Evolutionary conservation across 2,797 vertebrate species (phyloP).

Genomic region (Anabas testudineus): DNA sequence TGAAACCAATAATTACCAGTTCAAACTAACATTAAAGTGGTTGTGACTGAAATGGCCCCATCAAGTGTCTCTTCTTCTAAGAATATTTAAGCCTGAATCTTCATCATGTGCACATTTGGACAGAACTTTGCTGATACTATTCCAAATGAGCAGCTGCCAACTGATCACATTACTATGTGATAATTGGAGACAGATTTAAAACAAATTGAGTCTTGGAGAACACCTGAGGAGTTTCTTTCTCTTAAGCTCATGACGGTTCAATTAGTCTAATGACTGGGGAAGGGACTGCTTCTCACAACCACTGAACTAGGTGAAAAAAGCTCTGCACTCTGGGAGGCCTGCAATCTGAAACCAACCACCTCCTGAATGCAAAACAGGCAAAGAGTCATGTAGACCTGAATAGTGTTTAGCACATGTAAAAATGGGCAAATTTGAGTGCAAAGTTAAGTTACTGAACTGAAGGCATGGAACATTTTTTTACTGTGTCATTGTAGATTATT

Average conservation of each 20-base stretch:
- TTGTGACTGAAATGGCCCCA: slow-evolving; percentile 22
- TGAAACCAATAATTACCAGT: slow-evolving; percentile 45
- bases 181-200: slow-evolving; percentile 43
- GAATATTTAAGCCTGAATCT: neutral
- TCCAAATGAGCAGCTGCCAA: slow-evolving; percentile 6
- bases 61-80: slow-evolving; percentile 23
- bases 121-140: neutral
- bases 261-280: slow-evolving; percentile 49
- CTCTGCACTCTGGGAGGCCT: slow-evolving; percentile 12
- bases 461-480: too few relatives aligned
- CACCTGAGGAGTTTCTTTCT: slow-evolving; percentile 25
- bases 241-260: slow-evolving; percentile 40
- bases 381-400: neutral
- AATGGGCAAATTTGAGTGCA: too few relatives aligned
- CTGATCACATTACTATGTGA: slow-evolving; percentile 14
- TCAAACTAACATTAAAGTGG: slow-evolving; percentile 29
- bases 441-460: too few relatives aligned
- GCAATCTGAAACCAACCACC: slow-evolving; percentile 16
- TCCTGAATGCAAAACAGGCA: neutral
- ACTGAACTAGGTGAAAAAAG: slow-evolving; percentile 23
- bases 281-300: slow-evolving; percentile 18
- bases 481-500: too few relatives aligned
- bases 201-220: slow-evolving; percentile 47
- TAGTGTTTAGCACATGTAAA: too few relatives aligned
- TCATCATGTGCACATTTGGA: slow-evolving; percentile 1